Base-by-base conservation (phyloP, 2,888 invertebrate species). In the Leptopterna dolabrata region DNA sequence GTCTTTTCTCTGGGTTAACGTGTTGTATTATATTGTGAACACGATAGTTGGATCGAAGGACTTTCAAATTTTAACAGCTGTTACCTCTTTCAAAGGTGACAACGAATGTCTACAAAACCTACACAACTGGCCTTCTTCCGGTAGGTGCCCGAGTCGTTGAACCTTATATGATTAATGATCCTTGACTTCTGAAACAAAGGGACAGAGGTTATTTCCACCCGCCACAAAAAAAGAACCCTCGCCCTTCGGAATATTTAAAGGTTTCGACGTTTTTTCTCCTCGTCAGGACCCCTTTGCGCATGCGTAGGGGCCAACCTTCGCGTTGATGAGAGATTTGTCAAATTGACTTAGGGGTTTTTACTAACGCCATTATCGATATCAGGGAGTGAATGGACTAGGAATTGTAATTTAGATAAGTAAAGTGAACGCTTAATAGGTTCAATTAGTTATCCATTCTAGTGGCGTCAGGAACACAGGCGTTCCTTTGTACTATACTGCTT, bases 171-270 rank as follows among this genome's bases (percentile, higher is more conserved):
- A 83, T 83, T 83, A 83, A 83, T 83, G 71, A 41, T 63, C 83
- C 83, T 71, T 83, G n/a, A 71, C 83, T 83, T 27, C 36, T 43
- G 36, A 83, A 83, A 83, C 83, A 83, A 83, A 83, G 83, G 83
- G 43, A 70, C 83, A 24, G 41, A 71, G 83, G 83, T 83, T 83
- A 70, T 83, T 83, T 83, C 83, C 83, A 83, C 16, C 83, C 70
- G 83, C 16, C 70, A 83, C 83, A 55, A 83, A 83, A 83, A 83
- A 83, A 41, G 36, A 41, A 36, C 13, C 83, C 83, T 41, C 14
- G 41, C 27, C 30, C 30, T 63, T 63, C 2, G 45, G 63, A 70
- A 83, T 83, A 63, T 83, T 83, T 71, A 71, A 63, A 83, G 30
- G 63, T 83, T 83, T 78, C 73, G 9, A 70, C 45, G 83, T 63